Evolutionary conservation across 1,140 invertebrate genomes (phyloP).

Genomic region (Lepidurus apus): DNA sequence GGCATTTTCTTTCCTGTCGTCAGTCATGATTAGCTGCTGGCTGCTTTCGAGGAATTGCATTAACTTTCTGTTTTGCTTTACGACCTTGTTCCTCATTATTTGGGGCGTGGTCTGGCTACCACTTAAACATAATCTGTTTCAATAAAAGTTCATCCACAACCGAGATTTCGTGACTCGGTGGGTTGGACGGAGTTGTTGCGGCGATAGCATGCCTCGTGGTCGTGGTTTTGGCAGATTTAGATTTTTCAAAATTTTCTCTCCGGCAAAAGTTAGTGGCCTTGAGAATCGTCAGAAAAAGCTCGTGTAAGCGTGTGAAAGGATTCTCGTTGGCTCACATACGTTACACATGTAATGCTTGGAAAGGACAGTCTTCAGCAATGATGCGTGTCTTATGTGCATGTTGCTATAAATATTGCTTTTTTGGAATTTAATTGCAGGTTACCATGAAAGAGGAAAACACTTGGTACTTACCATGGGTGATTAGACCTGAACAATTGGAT

Average conservation of each 20-base stretch:
- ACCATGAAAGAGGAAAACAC: constrained; percentile 32
- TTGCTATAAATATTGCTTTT: not conserved
- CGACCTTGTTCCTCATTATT: not conserved
- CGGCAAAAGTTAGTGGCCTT: not conserved
- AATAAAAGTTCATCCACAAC: not conserved
- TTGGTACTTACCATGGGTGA: constrained; percentile 32
- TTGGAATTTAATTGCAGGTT: not conserved
- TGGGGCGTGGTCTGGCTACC: not conserved
- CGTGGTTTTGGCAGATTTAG: not conserved
- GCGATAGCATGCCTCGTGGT: not conserved
- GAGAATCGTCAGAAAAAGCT: not conserved
- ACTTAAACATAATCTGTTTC: not conserved
- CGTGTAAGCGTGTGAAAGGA: not conserved
- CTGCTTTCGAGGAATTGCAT: not conserved
- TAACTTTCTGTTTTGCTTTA: not conserved
- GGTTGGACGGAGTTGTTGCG: not conserved
- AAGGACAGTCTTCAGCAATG: not conserved
- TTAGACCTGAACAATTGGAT: constrained; percentile 25
- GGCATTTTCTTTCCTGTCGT: no score
- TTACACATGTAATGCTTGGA: not conserved
- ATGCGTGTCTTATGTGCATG: not conserved
- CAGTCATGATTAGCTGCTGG: not conserved
- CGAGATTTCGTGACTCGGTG: not conserved
- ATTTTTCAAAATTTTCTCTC: not conserved
- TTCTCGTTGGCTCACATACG: not conserved